phyloP scores from a whole-genome alignment of 1,140 invertebrate genomes.

The Cataglyphis hispanica region DNA sequence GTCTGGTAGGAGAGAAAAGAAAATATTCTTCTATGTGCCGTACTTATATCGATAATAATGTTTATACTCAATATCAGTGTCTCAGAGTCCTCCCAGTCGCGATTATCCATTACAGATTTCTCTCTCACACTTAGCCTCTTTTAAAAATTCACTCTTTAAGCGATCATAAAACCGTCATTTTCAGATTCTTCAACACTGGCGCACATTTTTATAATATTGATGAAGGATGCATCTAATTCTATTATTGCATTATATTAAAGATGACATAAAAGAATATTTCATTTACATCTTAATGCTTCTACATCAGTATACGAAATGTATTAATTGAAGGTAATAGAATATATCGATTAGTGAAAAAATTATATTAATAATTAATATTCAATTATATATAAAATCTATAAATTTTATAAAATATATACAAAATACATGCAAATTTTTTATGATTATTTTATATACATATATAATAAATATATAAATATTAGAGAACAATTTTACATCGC shows the following conservation, averaged over 20 bases:
- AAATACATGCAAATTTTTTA: neutral
- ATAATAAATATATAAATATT: neutral
- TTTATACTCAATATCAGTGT: conserved; percentile 64
- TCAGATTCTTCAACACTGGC: conserved; percentile 35
- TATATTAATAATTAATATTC: neutral
- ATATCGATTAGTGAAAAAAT: neutral
- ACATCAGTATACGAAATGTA: neutral
- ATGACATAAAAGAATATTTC: neutral
- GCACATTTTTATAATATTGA: neutral
- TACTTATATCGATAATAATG: conserved; percentile 77
- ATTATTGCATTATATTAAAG: neutral
- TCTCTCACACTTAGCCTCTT: conserved; percentile 15
- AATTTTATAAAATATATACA: conserved; percentile 4
- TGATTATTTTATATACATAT: conserved; percentile 6
- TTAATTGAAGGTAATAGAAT: neutral
- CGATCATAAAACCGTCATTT: conserved; percentile 11
- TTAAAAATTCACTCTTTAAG: conserved; percentile 8
- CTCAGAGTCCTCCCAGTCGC: conserved; percentile 33
- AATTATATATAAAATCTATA: neutral
- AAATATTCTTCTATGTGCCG: conserved; percentile 84
- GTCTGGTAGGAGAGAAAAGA: conserved; percentile 67
- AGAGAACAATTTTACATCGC: neutral
- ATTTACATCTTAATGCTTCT: neutral
- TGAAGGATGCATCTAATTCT: neutral
- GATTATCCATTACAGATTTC: conserved; percentile 14